These are phyloP conservation scores for Pteromalus puparum DNA, from an alignment of 1,140 invertebrate genomes.

Conservation along the genomic window DNA sequence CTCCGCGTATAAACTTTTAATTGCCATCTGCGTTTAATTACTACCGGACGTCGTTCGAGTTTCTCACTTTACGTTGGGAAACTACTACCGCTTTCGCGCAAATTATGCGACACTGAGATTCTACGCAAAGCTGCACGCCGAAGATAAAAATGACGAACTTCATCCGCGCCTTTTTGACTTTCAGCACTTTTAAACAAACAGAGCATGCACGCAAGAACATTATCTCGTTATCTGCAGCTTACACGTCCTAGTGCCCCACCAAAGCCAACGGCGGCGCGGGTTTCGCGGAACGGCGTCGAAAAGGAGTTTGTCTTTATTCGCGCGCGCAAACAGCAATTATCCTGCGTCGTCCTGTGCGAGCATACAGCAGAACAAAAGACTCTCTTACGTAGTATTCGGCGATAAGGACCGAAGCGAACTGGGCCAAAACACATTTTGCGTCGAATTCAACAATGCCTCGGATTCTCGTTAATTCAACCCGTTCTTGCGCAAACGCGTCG, in stretches of 20 bases:
- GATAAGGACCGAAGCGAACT: slow-evolving; percentile 28
- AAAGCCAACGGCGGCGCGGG: neutral
- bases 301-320: neutral
- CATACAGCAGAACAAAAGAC: neutral
- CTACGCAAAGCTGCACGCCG: no score
- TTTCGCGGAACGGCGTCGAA: neutral
- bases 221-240: neutral
- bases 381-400: neutral
- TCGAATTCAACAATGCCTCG: neutral
- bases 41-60: neutral
- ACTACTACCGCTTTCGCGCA: no score
- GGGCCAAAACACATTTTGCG: neutral
- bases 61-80: neutral
- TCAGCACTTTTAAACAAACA: no score
- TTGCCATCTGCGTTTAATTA: slow-evolving; percentile 16
- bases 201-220: no score
- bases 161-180: no score
- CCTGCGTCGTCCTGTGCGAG: neutral
- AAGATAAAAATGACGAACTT: neutral
- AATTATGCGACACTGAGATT: neutral
- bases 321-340: slow-evolving; percentile 25
- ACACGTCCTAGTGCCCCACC: no score
- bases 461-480: slow-evolving; percentile 19
- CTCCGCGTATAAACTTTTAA: slow-evolving; percentile 38
- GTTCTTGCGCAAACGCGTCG: no score